Base-by-base conservation (phyloP, 2,113 vertebrate genomes). In the Turnix velox region DNA sequence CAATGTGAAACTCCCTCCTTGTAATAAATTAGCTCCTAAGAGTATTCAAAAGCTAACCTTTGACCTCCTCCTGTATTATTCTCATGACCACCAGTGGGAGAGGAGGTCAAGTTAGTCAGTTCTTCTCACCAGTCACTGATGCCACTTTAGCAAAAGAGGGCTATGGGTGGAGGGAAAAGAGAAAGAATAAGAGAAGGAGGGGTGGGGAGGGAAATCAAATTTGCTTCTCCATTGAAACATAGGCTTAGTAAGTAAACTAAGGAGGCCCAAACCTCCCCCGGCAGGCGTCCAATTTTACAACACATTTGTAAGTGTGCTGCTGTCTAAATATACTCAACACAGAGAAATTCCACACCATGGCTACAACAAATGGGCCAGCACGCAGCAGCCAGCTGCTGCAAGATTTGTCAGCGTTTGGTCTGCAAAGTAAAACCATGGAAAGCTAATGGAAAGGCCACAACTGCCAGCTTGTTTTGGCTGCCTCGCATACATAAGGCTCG, bases 331-430 rank as follows among this genome's bases (percentile, higher is more conserved):
- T 93, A 96, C 93, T 96, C 68, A 65, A 89, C 91, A 95, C 61
- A 96, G 93, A 92, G 94, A 97, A 97, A 98, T 98, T 98, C 98
- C 97, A 97, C 96, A 97, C 94, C 93, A 86, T 88, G 95, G 94
- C 93, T 94, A 81, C 92, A 63, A 90, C 90, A 62, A 89, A 92
- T 25, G 17, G 92, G 90, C 93, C 65, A 31, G 90, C 92, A 27
- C 89, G 31, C 67, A 0, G 2, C 90, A 42, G 35, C 88, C 95
- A 96, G 94, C 94, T 95, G 96, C 92, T 49, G n/a, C 87, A 45
- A 75, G 79, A 76, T 66, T 90, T 92, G 82, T 92, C 24, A 0
- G 72, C 7, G 0, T 51, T 92, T 17, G 9, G 66, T 52, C 84
- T 94, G 90, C 93, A 82, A n/a, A 37, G n/a, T 49, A 85, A 92